Evolutionary conservation across 2,888 invertebrate species (phyloP).

Genomic region (Rugalucina vietnamica): DNA sequence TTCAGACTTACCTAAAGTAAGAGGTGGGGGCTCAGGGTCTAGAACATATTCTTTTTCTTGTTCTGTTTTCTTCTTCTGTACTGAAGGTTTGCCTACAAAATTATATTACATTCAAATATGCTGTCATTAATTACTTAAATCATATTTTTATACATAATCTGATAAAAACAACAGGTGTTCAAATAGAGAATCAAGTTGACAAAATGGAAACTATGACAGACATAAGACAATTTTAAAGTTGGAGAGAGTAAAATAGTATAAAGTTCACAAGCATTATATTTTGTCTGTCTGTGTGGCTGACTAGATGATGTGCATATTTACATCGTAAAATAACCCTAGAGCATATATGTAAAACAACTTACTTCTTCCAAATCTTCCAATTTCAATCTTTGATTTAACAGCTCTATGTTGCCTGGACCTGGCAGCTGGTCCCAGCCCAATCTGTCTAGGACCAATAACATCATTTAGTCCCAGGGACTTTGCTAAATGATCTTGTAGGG

Average conservation of each 20-base stretch:
- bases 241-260: too few species aligned
- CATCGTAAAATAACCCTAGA: neutral
- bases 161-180: too few species aligned
- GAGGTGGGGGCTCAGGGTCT: slow-evolving; percentile 76
- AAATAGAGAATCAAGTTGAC: too few species aligned
- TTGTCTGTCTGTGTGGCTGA: too few species aligned
- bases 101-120: too few species aligned
- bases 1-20: slow-evolving; percentile 81
- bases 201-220: too few species aligned
- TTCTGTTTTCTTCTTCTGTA: slow-evolving; percentile 48
- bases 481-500: slow-evolving; percentile 81
- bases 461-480: slow-evolving; percentile 71
- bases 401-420: slow-evolving; percentile 68
- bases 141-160: too few species aligned
- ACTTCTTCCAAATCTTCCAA: slow-evolving; percentile 75
- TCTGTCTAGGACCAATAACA: slow-evolving; percentile 67
- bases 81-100: slow-evolving; percentile 50
- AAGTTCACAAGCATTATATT: too few species aligned
- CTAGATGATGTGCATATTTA: too few species aligned
- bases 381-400: slow-evolving; percentile 76
- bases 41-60: slow-evolving; percentile 80
- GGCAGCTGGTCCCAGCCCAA: slow-evolving; percentile 72
- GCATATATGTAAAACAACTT: slow-evolving; percentile 6
- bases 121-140: too few species aligned
- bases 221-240: too few species aligned